These are phyloP conservation scores for Myotis findleyi DNA, from an alignment of 2,797 vertebrate species.

Conservation along the genomic window DNA sequence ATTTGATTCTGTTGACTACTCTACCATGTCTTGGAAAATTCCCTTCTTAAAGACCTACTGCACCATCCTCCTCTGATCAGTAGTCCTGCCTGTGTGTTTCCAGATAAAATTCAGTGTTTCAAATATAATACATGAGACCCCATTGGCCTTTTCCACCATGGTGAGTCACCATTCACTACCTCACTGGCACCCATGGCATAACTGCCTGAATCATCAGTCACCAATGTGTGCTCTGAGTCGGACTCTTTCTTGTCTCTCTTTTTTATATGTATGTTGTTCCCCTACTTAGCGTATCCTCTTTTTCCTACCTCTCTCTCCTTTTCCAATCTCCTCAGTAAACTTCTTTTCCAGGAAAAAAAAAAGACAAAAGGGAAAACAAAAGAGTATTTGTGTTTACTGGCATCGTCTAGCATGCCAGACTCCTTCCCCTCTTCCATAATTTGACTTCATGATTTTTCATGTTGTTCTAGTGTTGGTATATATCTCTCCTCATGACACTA, in stretches of 20 bases:
- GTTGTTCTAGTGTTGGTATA: not conserved
- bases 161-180: not conserved
- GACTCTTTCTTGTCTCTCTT: not conserved
- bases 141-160: not conserved
- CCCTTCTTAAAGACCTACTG: not conserved
- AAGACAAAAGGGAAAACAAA: not conserved
- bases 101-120: not conserved
- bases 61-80: not conserved
- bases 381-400: not conserved
- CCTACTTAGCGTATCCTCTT: not conserved
- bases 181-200: not conserved
- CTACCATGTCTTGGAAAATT: not conserved
- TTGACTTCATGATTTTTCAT: not conserved
- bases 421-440: not conserved
- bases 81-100: not conserved
- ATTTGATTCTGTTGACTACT: not conserved
- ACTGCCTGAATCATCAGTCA: not conserved
- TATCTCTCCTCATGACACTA: not conserved
- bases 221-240: not conserved
- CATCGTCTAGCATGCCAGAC: not conserved
- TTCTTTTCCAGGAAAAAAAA: not conserved
- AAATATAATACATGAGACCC: not conserved
- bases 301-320: not conserved
- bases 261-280: not conserved
- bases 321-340: not conserved